Percentiles rank a stretch among this genome's conserved stretches.
phyloP scores from a whole-genome alignment of 2,888 invertebrate genomes.

The Danaus chrysippus region DNA sequence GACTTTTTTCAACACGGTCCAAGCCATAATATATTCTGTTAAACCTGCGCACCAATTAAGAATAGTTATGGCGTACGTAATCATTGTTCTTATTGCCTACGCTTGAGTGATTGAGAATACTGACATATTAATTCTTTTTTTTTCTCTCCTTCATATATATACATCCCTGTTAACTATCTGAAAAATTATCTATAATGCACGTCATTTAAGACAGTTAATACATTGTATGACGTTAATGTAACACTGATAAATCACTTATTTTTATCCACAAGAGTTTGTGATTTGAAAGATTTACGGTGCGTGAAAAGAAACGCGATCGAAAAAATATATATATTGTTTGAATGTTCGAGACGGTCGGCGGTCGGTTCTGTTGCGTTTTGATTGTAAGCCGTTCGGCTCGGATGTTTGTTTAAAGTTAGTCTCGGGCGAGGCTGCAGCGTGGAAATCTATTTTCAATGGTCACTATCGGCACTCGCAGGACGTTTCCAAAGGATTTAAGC shows the following conservation, averaged over 20 bases:
- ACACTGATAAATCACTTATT: slow-evolving; percentile 34
- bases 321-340: slow-evolving; percentile 2
- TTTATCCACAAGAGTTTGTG: slow-evolving; percentile 8
- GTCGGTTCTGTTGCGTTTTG: not conserved
- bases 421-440: slow-evolving; percentile 61
- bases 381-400: slow-evolving; percentile 8
- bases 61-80: slow-evolving; percentile 55
- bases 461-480: slow-evolving; percentile 72
- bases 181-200: slow-evolving; percentile 22
- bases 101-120: slow-evolving; percentile 48
- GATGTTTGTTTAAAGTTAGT: slow-evolving; percentile 70
- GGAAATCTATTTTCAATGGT: slow-evolving; percentile 78
- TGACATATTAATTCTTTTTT: slow-evolving; percentile 27
- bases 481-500: slow-evolving; percentile 69
- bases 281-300: slow-evolving; percentile 13
- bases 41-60: slow-evolving; percentile 66
- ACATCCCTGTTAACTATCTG: slow-evolving; percentile 9
- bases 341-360: not conserved
- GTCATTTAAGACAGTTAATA: slow-evolving; percentile 6
- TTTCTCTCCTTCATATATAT: slow-evolving; percentile 12
- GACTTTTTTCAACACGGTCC: slow-evolving; percentile 49
- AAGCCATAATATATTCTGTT: slow-evolving; percentile 58
- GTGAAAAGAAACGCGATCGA: slow-evolving; percentile 15
- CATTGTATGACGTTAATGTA: too few species aligned
- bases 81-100: slow-evolving; percentile 61